Evolutionary conservation across 2,113 vertebrate genomes (phyloP).

Genomic region (Physeter macrocephalus): DNA sequence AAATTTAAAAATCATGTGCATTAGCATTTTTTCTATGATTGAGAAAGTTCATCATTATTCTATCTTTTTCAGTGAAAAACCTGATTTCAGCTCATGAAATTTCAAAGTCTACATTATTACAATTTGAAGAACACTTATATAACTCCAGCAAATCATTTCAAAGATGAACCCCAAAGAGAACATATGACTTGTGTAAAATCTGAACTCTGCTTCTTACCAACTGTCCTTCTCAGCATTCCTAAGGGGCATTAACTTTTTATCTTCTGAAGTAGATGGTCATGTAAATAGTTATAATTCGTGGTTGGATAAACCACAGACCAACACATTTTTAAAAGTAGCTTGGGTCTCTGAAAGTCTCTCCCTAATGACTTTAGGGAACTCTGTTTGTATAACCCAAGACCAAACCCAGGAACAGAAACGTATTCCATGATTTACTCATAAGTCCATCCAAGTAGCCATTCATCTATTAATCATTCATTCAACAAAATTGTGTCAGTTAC

Average conservation of each 20-base stretch:
- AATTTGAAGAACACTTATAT: background rate
- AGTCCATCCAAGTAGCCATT: background rate
- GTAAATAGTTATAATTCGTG: background rate
- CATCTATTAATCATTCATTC: background rate
- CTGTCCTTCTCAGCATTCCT: background rate
- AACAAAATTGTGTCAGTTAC: background rate
- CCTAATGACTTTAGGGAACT: background rate
- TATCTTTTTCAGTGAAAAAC: background rate
- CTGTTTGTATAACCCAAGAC: background rate
- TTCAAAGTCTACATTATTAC: background rate
- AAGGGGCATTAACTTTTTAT: background rate
- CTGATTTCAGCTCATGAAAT: background rate
- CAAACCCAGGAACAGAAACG: background rate
- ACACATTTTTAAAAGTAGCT: background rate
- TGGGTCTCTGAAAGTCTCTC: background rate
- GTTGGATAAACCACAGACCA: background rate
- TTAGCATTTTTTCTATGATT: background rate
- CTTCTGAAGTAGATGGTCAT: background rate
- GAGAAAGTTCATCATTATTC: background rate
- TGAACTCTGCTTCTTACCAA: background rate
- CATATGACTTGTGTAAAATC: background rate
- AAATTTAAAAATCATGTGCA: background rate
- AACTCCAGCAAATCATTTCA: background rate
- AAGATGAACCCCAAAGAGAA: background rate
- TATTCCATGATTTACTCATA: background rate